These are phyloP conservation scores for Micromys minutus DNA, from an alignment of 2,113 vertebrate genomes.

Conservation along the genomic window DNA sequence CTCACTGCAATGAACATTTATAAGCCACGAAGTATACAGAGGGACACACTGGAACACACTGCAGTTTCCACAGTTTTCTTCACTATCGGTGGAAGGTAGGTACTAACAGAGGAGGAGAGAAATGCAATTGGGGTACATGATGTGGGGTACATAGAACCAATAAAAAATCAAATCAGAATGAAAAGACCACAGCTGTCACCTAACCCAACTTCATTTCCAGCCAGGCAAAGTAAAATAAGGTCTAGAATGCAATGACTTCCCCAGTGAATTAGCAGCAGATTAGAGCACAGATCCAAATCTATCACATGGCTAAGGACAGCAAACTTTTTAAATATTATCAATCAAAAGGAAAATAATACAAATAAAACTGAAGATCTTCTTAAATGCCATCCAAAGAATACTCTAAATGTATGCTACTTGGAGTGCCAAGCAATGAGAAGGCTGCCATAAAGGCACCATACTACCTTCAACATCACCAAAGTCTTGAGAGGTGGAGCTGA, in stretches of 20 bases:
- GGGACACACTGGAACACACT: neutral
- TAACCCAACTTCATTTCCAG: conserved; percentile 24
- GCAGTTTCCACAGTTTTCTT: neutral
- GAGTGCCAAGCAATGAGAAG: neutral
- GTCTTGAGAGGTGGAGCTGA: neutral
- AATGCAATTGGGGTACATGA: neutral
- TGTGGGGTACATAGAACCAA: neutral
- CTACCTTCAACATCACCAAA: conserved; percentile 8
- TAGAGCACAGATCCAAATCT: conserved; percentile 46
- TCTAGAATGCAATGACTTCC: neutral
- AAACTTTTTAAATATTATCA: neutral
- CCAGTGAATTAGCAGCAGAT: neutral
- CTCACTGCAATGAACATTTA: neutral
- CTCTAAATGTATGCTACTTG: neutral
- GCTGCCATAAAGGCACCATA: neutral
- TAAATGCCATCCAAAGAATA: neutral
- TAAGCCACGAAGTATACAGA: neutral
- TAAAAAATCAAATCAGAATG: neutral
- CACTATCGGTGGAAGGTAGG: neutral
- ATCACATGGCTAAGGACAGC: neutral
- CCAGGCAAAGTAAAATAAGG: neutral
- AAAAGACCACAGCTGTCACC: neutral
- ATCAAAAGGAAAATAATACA: conserved; percentile 25
- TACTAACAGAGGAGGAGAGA: neutral
- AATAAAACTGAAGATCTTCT: neutral